Percentiles rank a stretch among this genome's conserved stretches.
phyloP scores from a whole-genome alignment of 2,113 vertebrate genomes.

The Pan paniscus region DNA sequence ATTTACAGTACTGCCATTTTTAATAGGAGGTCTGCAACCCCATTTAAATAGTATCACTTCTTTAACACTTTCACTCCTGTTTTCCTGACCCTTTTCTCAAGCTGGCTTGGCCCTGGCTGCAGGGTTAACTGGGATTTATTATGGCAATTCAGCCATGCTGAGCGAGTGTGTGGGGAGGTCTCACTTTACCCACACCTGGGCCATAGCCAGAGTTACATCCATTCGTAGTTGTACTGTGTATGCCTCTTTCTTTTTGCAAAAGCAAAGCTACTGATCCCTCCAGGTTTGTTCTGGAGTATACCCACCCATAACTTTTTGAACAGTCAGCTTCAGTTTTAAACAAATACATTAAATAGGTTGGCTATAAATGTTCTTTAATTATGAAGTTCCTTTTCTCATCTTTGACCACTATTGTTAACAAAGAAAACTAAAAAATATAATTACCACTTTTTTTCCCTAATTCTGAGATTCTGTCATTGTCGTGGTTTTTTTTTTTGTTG shows the following conservation, averaged over 20 bases:
- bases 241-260: neutral
- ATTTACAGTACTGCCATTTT: slow-evolving; percentile 91
- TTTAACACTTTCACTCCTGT: slow-evolving; percentile 85
- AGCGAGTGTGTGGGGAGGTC: neutral
- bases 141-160: neutral
- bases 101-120: neutral
- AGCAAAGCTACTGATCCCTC: neutral
- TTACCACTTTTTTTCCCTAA: neutral
- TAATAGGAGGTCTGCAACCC: slow-evolving; percentile 88
- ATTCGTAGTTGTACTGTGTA: rapidly evolving
- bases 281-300: slow-evolving; percentile 11
- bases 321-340: neutral
- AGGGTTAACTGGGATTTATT: neutral
- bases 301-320: slow-evolving; percentile 55
- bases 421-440: neutral
- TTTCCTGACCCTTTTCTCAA: neutral
- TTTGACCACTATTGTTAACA: neutral
- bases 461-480: neutral
- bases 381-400: slow-evolving; percentile 18
- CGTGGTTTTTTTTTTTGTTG: neutral
- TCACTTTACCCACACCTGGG: neutral
- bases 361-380: slow-evolving; percentile 35
- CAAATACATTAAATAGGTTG: slow-evolving; percentile 9
- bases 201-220: too few species aligned
- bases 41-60: slow-evolving; percentile 82